Percentiles rank a stretch among this genome's conserved stretches.
These are phyloP conservation scores for Tauraco erythrolophus DNA, from an alignment of 2,113 vertebrate species.

Conservation along the genomic window DNA sequence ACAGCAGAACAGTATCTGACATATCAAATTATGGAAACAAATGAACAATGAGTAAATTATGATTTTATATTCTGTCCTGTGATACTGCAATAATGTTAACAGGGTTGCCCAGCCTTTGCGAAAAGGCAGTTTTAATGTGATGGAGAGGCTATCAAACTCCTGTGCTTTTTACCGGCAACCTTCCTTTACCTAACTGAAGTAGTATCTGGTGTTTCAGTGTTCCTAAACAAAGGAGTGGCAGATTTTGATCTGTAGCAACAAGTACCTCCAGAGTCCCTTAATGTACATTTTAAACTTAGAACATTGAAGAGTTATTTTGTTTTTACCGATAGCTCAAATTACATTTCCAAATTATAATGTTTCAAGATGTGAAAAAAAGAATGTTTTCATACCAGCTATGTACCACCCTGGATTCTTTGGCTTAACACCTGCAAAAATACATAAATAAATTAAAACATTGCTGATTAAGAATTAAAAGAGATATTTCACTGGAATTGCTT, in stretches of 20 bases:
- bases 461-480: neutral
- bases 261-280: neutral
- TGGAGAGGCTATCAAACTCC: neutral
- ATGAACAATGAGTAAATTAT: neutral
- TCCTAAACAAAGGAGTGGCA: neutral
- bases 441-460: neutral
- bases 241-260: neutral
- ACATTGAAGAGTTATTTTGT: neutral
- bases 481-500: neutral
- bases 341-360: neutral
- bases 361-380: neutral
- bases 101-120: neutral
- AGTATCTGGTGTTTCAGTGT: neutral
- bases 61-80: neutral
- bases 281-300: neutral
- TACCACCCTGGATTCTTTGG: constrained; percentile 89
- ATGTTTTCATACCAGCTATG: constrained; percentile 83
- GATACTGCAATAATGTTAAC: neutral
- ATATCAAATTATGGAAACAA: neutral
- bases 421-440: constrained; percentile 80
- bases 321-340: neutral
- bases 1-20: neutral
- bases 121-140: neutral
- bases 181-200: neutral
- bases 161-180: neutral